Base-by-base conservation (phyloP, 1,140 invertebrate species). In the Ips nitidus region DNA sequence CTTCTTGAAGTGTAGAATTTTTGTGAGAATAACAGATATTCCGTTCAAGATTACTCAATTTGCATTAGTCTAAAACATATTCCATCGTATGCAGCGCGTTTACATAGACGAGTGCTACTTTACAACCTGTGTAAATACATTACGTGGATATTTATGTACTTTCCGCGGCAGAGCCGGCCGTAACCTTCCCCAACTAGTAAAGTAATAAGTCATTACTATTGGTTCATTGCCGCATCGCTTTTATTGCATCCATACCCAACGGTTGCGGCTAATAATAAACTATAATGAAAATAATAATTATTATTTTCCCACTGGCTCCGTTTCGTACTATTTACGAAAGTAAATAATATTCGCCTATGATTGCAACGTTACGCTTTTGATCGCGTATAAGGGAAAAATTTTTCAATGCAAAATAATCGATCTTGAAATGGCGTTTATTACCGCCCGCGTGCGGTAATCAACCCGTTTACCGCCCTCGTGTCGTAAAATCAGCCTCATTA, bases 181-280 rank as follows among this genome's bases (percentile, higher is more conserved):
- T 68, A 68, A 68, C 66, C 66, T 68, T 68, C 58, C 66, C 55
- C 57, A 68, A 68, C 66, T 58, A 37, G 52, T 59, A 66, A 59
- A 56, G 52, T 61, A 53, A 41, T 68, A 68, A 50, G 55, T 60
- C 36, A 53, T 61, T 61, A 45, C 66, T 68, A 68, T 68, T 59
- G 58, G 47, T 52, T 53, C 45, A 53, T 59, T 47, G 39, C 52
- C 63, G 41, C 52, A 39, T 42, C 52, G 52, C 43, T 53, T 50
- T 65, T 65, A 56, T 52, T 56, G 37, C 45, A 62, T 62, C 45
- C 42, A 62, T 38, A 42, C 37, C 22, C 22, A 22, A 40, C 22
- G 6, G 58, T 38, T 36, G 37, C 43, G 6, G 59, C 41, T 59
- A 59, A 59, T 61, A 61, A 41, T 63, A 52, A 63, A 63, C 36